Evolutionary conservation across 2,797 vertebrate genomes (phyloP), one percentile per base, ranked within the genome.

Genomic region (Tokudaia tokunoshimensis): DNA sequence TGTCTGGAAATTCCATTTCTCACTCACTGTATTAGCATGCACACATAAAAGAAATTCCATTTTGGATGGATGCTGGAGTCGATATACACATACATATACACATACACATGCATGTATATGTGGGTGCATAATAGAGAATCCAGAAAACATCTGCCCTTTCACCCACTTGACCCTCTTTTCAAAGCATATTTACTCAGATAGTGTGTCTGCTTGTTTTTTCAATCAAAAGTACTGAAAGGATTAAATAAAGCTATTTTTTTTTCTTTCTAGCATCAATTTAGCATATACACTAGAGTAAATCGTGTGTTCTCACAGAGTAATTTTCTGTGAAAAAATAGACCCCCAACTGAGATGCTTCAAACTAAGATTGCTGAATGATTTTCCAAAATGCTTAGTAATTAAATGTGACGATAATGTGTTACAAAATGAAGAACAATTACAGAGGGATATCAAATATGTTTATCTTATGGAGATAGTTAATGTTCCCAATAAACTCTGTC

Each of bases 1-100:
- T 96, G 67, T 96, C 95, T 98, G 95, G 96, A 97, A 98, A 97
- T 97, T 82, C 94, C 97, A 95, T 97, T 57, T 98, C 98, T 93
- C 59, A 80, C 95, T 93, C 61, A 3, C 86, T 93, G 88, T 91
- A 89, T 59, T 65, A 88, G 95, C 72, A 78, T 97, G 83, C 84
- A 97, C n/a, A 90, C 96, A 97, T 98, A 94, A 97, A 87, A 47
- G 61, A 86, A 95, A 91, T 92, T 84, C 19, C 95, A 86, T 91
- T 93, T 96, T 88, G 41, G 86, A 97, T 96, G 96, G 96, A 98
- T 96, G 15, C 47, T 84, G 70, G 89, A 97, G 17, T 95, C 94
- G 65, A 88, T 55, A 41, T 8, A 57, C n/a, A 83, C 13, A 50
- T 31, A 79, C 6, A 76, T 96, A 70, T 24, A 26, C 1, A 50